Percentiles rank a stretch among this genome's conserved stretches.
Conservation (phyloP, 2,113 vertebrate species). For the Sula dactylatra region DNA sequence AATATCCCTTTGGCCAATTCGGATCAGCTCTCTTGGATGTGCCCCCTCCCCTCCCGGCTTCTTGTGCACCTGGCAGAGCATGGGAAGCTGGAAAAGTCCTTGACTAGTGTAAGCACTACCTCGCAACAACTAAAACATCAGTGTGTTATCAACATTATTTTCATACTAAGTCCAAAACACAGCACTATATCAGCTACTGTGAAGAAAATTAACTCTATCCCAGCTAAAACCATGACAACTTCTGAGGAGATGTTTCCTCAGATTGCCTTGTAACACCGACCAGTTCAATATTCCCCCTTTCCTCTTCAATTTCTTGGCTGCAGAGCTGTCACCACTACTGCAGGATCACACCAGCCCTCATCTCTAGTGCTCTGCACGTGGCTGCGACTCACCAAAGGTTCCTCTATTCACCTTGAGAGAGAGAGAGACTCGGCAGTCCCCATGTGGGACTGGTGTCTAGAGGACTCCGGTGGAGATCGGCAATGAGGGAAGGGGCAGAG, state of each 20-base stretch:
- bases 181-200: too few relatives aligned
- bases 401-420: background rate
- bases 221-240: too few relatives aligned
- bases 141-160: too few relatives aligned
- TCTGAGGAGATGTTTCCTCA: background rate
- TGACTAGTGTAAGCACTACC: too few relatives aligned
- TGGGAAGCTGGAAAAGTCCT: too few relatives aligned
- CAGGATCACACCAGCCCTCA: background rate
- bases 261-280: fast-evolving
- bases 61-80: too few relatives aligned
- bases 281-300: fast-evolving
- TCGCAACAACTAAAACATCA: too few relatives aligned
- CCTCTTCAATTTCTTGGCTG: background rate
- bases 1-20: too few relatives aligned
- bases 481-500: background rate
- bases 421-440: background rate
- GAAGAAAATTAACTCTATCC: too few relatives aligned
- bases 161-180: too few relatives aligned
- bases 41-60: too few relatives aligned
- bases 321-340: background rate
- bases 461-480: background rate
- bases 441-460: background rate
- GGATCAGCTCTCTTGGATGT: too few relatives aligned
- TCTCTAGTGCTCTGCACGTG: fast-evolving
- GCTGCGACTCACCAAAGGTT: background rate